Conservation (phyloP, 2,888 invertebrate species). For the Chymomyza procnemis region DNA sequence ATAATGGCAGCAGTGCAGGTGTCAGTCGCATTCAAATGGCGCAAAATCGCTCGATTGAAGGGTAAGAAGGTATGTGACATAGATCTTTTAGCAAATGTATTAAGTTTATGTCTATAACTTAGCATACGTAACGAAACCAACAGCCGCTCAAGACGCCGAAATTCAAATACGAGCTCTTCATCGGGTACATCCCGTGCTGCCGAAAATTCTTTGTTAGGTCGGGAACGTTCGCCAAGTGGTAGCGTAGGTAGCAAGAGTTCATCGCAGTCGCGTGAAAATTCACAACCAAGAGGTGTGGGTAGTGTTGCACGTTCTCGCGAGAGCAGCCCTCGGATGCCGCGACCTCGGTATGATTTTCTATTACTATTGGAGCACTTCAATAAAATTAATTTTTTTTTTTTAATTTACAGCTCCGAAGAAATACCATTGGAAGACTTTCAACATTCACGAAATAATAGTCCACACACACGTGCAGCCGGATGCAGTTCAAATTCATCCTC, state of each 20-base stretch:
- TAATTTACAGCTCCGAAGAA: conserved; percentile 82
- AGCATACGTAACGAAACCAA: conserved; percentile 73
- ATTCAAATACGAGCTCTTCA: conserved; percentile 79
- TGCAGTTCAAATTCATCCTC: conserved; percentile 73
- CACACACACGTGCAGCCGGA: conserved; percentile 65
- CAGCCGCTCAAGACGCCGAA: conserved; percentile 77
- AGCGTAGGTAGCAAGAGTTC: conserved; percentile 78
- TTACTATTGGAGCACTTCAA: not conserved
- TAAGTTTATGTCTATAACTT: not conserved
- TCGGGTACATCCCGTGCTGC: conserved; percentile 62
- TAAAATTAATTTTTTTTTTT: not conserved
- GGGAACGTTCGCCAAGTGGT: conserved; percentile 76
- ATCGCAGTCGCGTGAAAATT: conserved; percentile 74
- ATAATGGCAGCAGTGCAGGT: conserved; percentile 72
- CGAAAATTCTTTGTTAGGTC: conserved; percentile 37
- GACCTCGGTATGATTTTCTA: conserved; percentile 80
- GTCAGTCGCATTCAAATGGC: conserved; percentile 77
- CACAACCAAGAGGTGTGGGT: conserved; percentile 66
- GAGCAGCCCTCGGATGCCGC: conserved; percentile 85
- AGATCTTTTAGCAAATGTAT: not conserved
- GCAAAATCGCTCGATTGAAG: conserved; percentile 76
- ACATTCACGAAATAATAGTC: conserved; percentile 80
- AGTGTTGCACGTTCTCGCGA: conserved; percentile 82
- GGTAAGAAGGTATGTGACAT: conserved; percentile 53
- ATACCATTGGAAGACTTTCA: conserved; percentile 90